Evolutionary conservation across 2,113 vertebrate species (phyloP).

Genomic region (Fregata magnificens): DNA sequence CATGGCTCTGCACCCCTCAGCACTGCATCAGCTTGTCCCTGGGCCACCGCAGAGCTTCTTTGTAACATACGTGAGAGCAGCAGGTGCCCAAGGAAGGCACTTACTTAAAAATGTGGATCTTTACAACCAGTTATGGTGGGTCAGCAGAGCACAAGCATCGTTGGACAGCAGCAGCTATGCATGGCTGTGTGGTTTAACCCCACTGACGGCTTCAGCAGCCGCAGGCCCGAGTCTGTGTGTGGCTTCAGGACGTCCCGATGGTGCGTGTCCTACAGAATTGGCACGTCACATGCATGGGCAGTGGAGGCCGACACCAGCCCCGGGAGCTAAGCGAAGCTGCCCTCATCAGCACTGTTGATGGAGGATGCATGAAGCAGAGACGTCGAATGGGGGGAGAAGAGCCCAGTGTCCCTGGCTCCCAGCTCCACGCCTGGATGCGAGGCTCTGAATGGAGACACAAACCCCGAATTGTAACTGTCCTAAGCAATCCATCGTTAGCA

Average conservation of each 20-base stretch:
- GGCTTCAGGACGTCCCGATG: not conserved
- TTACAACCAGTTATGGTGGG: not conserved
- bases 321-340: not conserved
- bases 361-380: not conserved
- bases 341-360: not conserved
- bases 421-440: not conserved
- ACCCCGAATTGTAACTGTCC: not conserved
- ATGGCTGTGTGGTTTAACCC: not conserved
- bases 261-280: not conserved
- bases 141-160: not conserved
- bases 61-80: fast-evolving
- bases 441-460: not conserved
- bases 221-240: not conserved
- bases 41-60: fast-evolving
- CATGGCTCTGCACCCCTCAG: not conserved
- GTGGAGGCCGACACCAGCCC: not conserved
- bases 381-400: fast-evolving
- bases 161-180: not conserved
- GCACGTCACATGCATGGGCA: fast-evolving
- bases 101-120: not conserved
- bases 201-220: not conserved
- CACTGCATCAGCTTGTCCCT: not conserved
- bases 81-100: not conserved
- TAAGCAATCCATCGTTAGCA: not conserved
- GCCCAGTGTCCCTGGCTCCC: not conserved